phyloP scores from a whole-genome alignment of 2,113 vertebrate species.

The Dipodomys stephensi region DNA sequence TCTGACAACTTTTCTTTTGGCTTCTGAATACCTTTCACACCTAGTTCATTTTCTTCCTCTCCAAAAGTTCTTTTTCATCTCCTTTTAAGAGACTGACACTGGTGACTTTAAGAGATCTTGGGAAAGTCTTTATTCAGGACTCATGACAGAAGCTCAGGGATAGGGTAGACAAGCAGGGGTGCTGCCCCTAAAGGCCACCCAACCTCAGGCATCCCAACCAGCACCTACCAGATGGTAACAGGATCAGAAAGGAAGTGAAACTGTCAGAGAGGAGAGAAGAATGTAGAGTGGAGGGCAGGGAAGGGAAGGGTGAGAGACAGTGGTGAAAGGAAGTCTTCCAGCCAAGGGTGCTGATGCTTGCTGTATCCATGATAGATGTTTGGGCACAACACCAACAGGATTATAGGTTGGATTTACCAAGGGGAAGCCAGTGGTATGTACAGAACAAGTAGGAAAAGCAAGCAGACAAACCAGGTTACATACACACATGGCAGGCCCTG shows the following conservation, averaged over 20 bases:
- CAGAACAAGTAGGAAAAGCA: neutral
- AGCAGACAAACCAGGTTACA: neutral
- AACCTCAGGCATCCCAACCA: neutral
- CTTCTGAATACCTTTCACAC: neutral
- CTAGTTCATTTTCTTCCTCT: neutral
- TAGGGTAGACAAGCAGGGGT: neutral
- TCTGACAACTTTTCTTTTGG: neutral
- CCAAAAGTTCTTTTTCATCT: neutral
- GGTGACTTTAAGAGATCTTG: neutral
- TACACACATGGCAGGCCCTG: neutral
- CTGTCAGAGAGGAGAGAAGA: neutral
- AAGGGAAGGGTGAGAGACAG: neutral
- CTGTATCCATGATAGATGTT: neutral
- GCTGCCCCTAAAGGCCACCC: neutral
- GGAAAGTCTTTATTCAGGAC: neutral
- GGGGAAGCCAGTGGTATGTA: neutral
- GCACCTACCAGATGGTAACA: neutral
- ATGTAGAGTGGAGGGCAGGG: neutral
- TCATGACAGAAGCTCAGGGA: neutral
- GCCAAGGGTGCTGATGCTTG: neutral
- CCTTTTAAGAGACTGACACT: neutral
- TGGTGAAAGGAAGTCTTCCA: neutral
- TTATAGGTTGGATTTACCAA: neutral
- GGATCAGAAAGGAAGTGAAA: neutral
- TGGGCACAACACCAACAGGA: neutral